Evolutionary conservation across 2,888 invertebrate genomes (phyloP).

Genomic region (Rhimphoctona megacephalus): DNA sequence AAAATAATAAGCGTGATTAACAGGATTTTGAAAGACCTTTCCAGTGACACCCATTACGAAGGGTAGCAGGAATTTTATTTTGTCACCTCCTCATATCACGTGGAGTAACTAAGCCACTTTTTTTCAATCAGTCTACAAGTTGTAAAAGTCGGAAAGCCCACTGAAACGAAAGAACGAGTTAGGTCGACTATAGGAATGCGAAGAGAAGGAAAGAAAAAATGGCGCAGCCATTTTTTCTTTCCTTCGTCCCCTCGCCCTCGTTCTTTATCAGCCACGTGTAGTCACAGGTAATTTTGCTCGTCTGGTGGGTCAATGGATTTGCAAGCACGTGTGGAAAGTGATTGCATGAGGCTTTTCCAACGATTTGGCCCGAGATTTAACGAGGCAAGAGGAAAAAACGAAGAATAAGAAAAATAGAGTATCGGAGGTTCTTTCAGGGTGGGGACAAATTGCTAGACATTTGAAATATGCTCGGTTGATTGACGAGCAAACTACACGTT

Average conservation of each 20-base stretch:
- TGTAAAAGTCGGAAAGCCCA: neutral
- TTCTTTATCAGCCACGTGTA: neutral
- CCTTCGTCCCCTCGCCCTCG: neutral
- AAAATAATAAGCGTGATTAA: neutral
- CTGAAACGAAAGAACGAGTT: neutral
- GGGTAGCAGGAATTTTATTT: neutral
- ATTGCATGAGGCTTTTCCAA: slow-evolving; percentile 1
- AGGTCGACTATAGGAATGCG: neutral
- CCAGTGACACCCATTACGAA: neutral
- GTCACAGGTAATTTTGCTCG: neutral
- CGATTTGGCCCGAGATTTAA: neutral
- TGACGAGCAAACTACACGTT: slow-evolving; percentile 40
- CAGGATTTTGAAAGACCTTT: neutral
- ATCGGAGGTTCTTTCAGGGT: neutral
- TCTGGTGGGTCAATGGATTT: slow-evolving; percentile 13
- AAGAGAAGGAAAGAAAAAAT: neutral
- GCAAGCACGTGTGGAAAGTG: neutral
- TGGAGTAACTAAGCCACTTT: neutral
- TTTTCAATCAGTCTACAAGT: neutral
- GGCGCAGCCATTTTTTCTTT: neutral
- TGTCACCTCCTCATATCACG: neutral
- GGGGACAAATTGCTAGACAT: slow-evolving; percentile 55
- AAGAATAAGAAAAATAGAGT: slow-evolving; percentile 10
- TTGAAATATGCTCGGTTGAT: slow-evolving; percentile 43
- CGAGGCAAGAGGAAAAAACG: neutral